Percentiles rank a stretch among this genome's conserved stretches.
phyloP scores from a whole-genome alignment of 2,797 vertebrate species.

The Pangasius djambal region DNA sequence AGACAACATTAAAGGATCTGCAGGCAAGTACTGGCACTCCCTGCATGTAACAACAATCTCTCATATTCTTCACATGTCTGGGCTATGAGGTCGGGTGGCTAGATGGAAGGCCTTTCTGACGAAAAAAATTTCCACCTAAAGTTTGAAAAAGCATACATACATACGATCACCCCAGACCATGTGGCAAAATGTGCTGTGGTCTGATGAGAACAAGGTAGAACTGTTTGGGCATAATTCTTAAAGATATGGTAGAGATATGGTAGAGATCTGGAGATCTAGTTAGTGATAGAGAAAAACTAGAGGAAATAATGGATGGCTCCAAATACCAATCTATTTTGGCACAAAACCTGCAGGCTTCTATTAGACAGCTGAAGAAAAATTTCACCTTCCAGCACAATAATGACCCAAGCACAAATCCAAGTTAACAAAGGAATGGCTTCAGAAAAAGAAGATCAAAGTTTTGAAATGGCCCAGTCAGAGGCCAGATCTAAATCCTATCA shows the following conservation, averaged over 20 bases:
- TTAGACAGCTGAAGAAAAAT: background rate
- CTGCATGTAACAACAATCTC: background rate
- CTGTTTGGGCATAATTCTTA: background rate
- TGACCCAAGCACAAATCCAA: background rate
- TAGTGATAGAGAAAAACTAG: background rate
- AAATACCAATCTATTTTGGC: background rate
- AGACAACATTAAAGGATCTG: background rate
- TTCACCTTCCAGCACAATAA: background rate
- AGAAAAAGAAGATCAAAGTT: constrained; percentile 2
- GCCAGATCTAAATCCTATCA: constrained; percentile 9
- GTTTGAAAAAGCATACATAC: background rate
- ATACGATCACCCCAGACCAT: background rate
- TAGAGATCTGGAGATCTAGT: background rate
- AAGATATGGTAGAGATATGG: background rate
- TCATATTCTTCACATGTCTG: background rate
- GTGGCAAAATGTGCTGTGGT: background rate
- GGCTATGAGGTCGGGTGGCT: too few relatives aligned
- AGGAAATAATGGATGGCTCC: background rate
- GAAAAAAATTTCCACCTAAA: background rate
- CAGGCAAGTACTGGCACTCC: background rate
- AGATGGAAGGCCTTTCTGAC: background rate
- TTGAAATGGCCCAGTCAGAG: background rate
- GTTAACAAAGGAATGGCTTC: background rate
- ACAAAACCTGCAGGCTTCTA: background rate
- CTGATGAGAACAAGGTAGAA: background rate